These are phyloP conservation scores for Pocillopora grandis DNA, from an alignment of 92 coral and sea anemone genomes.

Conservation along the genomic window DNA sequence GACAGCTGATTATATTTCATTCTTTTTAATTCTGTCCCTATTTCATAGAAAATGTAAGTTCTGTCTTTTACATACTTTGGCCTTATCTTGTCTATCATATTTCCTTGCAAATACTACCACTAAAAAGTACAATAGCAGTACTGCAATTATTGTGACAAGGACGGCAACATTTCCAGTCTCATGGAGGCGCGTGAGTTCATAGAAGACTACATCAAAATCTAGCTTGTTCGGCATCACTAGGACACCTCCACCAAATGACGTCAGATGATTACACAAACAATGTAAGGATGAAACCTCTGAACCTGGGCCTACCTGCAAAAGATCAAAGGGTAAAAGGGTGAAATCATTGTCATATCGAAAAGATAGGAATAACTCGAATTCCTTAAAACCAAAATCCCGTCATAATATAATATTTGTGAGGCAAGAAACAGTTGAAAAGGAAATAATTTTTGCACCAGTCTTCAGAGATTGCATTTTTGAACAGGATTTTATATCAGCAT, in stretches of 20 bases:
- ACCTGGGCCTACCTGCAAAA: conserved; percentile 63
- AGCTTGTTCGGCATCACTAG: conserved; percentile 58
- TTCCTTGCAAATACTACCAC: conserved; percentile 33
- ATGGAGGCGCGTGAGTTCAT: conserved; percentile 29
- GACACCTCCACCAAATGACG: conserved; percentile 59
- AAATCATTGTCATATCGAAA: not conserved
- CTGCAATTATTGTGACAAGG: conserved; percentile 33
- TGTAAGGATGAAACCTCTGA: conserved; percentile 52
- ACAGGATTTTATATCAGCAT: too few relatives aligned
- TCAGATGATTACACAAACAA: conserved; percentile 59
- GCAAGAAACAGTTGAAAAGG: not conserved
- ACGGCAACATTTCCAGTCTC: conserved; percentile 50
- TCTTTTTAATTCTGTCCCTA: too few relatives aligned
- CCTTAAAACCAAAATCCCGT: too few relatives aligned
- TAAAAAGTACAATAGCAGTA: conserved; percentile 13
- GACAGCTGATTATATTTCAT: not conserved
- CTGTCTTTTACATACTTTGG: conserved; percentile 39
- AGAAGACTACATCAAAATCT: conserved; percentile 50
- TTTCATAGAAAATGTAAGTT: not conserved
- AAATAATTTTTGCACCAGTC: too few relatives aligned
- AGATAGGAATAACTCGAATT: not conserved
- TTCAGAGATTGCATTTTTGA: too few relatives aligned
- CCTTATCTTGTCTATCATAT: conserved; percentile 37
- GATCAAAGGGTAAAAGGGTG: not conserved
- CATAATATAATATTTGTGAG: conserved; percentile 42